Evolutionary conservation across 2,797 vertebrate species (phyloP).

Genomic region (Poeciliopsis infans): DNA sequence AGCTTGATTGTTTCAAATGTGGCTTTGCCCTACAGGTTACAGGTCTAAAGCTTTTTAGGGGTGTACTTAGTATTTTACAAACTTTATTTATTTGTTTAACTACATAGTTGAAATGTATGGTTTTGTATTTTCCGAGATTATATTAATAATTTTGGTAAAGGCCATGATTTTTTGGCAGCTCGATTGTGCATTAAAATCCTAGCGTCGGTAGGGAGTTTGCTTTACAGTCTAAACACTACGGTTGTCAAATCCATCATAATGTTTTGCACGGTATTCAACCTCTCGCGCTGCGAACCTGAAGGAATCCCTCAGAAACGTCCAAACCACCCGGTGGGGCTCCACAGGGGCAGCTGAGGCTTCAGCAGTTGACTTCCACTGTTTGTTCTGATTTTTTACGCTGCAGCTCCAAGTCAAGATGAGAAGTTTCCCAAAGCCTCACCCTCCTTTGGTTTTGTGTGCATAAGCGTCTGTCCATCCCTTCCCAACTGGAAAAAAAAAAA

Average conservation of each 20-base stretch:
- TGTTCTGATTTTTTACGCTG: conserved; percentile 81
- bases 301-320: not conserved
- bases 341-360: conserved; percentile 65
- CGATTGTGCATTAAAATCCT: not conserved
- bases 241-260: not conserved
- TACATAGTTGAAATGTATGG: not conserved
- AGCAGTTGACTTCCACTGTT: conserved; percentile 82
- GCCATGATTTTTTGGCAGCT: not conserved
- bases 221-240: not conserved
- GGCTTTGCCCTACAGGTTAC: not conserved
- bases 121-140: not conserved
- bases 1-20: not conserved
- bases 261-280: not conserved
- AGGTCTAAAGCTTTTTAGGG: not conserved
- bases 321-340: not conserved
- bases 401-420: conserved; percentile 83
- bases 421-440: conserved; percentile 88
- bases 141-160: not conserved
- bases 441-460: conserved; percentile 1
- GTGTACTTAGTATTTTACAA: not conserved
- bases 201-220: not conserved
- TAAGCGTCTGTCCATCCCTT: conserved; percentile 10
- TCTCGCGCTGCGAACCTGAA: not conserved
- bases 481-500: conserved; percentile 3
- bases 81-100: not conserved